These are phyloP conservation scores for Tringa solitaria DNA, from an alignment of 2,113 vertebrate genomes.

Conservation along the genomic window DNA sequence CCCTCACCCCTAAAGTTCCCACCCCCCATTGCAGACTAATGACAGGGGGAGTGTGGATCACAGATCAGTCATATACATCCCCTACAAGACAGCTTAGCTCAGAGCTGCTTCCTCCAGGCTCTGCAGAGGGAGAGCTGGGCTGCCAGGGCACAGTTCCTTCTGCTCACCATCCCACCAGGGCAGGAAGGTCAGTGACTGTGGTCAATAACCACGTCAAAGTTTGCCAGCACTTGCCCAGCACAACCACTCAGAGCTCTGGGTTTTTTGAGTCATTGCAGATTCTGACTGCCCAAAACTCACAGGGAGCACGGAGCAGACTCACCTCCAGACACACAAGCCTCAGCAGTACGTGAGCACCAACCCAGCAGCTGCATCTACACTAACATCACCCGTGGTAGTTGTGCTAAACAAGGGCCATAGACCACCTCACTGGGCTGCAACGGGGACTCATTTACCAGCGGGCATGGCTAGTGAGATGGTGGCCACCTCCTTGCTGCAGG, in stretches of 20 bases:
- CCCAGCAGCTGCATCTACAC: not conserved
- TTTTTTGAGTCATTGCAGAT: not conserved
- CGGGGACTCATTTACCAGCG: not conserved
- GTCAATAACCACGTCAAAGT: not conserved
- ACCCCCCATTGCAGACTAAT: not conserved
- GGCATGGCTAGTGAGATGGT: not conserved
- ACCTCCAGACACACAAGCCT: not conserved
- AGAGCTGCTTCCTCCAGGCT: not conserved
- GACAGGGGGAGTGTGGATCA: not conserved
- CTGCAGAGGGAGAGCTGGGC: fast-evolving
- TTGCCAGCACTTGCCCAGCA: not conserved
- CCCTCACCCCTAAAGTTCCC: not conserved
- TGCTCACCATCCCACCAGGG: not conserved
- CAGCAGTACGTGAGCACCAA: fast-evolving
- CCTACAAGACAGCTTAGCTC: not conserved
- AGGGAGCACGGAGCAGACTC: not conserved
- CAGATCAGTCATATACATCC: fast-evolving
- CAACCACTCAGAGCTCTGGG: not conserved
- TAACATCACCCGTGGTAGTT: fast-evolving
- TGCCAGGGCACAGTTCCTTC: not conserved
- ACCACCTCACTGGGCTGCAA: not conserved
- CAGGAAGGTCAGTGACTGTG: not conserved
- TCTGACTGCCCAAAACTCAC: not conserved
- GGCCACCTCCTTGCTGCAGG: not conserved
- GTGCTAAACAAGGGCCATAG: not conserved